Evolutionary conservation across 2,113 vertebrate genomes (phyloP), one percentile per base, ranked within the genome.

Genomic region (Agapornis roseicollis): DNA sequence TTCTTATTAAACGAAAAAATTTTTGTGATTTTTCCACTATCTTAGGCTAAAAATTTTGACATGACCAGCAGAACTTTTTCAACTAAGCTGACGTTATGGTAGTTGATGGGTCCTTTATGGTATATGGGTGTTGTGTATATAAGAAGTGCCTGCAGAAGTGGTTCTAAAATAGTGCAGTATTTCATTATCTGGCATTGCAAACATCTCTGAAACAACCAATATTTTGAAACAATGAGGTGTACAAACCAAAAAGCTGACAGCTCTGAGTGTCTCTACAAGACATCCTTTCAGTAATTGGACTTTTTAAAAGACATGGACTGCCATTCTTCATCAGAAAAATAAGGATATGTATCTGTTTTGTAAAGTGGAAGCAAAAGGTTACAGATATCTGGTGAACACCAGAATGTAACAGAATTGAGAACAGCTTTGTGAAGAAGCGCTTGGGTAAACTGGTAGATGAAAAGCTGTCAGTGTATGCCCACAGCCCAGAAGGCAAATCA

Each of bases 281-380:
- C 14, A 19, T 47, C 22, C 33, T 73, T 80, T 88, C 11, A 66
- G 10, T 6, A 23, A 19, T 6, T 64, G 4, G 39, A 15, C 65
- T 46, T 64, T 79, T 88, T 68, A 42, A 42, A 58, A 74, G 17
- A 12, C 7, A 19, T 71, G 8, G 23, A 31, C 50, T 17, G 23
- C 10, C 28, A 11, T 63, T 2, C 22, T 44, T 80, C 19, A 31
- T 55, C 28, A 77, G 13, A 63, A 80, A 76, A 79, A 76, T 1
- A 14, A 1, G 1, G 1, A 5, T 31, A 7, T 25, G 7, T 37
- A 46, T 4, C 5, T 35, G 2, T 69, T 83, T 25, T 70, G 2
- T 8, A 7, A 66, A 77, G 13, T 17, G 13, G 19, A 85, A 82
- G 29, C 7, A 82, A 72, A 90, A 47, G 10, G 44, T 52, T 44